Evolutionary conservation across 2,113 vertebrate species (phyloP), one percentile per base, ranked within the genome.

Genomic region (Perognathus longimembris): DNA sequence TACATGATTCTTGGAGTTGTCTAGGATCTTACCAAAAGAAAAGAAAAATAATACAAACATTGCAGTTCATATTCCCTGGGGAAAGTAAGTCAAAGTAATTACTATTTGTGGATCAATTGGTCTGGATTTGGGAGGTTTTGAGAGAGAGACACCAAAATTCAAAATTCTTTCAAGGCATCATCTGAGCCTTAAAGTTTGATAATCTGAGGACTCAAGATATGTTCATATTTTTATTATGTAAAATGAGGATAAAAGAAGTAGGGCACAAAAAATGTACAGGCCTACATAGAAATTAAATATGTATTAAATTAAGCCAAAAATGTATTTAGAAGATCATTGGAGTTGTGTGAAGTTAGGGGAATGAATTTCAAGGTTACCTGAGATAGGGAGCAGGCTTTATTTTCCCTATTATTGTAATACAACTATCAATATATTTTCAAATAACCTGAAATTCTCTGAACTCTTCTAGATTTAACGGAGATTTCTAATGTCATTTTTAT

Each of bases 401-500:
- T 94, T 71, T 89, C 38, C 88, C 84, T 3, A 90, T 76, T 42
- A 34, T 32, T 63, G 1, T 75, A 67, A 90, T 61, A 8, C 32
- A 88, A 7, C 61, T 85, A 70, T 87, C 57, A 66, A 79, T 96
- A 93, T 78, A 78, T 91, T 95, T 85, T 70, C 80, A 73, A 54
- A 71, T 92, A 89, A 97, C 70, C 26, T 91, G 57, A 82, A 95
- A 45, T 90, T 92, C 92, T 97, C 89, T 89, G 95, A 94, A 94
- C 45, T 91, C 4, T 67, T 94, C 64, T 14, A 20, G 59, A 85
- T 93, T 96, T 96, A 93, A 91, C 86, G 91, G 76, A 75, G 14
- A 71, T 88, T 94, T 81, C 95, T 97, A 97, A 96, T 92, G 90
- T 28, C 75, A 90, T 91, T 84, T 97, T 95, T 94, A 97, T 78